phyloP scores from a whole-genome alignment of 2,888 invertebrate species.

The Aricia artaxerxes region DNA sequence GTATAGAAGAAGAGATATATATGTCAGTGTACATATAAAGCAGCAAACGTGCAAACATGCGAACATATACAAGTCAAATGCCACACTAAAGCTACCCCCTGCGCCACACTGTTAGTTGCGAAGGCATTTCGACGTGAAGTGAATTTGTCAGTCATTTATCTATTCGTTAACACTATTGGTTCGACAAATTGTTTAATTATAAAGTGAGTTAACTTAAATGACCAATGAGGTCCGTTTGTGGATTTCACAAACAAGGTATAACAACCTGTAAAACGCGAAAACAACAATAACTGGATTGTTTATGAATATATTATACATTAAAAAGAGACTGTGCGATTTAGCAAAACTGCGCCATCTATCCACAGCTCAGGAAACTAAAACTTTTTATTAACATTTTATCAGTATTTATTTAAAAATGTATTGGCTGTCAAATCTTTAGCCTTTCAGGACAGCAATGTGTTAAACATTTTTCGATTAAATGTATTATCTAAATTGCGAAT shows the following conservation, averaged over 20 bases:
- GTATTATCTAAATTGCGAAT: background rate
- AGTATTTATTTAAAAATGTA: too few species aligned
- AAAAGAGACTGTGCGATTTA: background rate
- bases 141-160: background rate
- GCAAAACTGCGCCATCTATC: background rate
- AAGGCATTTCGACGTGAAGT: constrained; percentile 49
- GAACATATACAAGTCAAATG: background rate
- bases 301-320: background rate
- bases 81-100: constrained; percentile 24
- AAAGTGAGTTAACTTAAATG: background rate
- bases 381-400: too few species aligned
- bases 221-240: background rate
- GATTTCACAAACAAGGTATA: background rate
- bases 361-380: background rate
- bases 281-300: background rate
- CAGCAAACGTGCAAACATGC: constrained; percentile 15
- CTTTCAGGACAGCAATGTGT: background rate
- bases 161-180: too few species aligned
- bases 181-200: background rate
- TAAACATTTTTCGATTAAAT: background rate
- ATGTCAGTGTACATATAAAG: constrained; percentile 7
- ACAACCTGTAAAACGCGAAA: constrained; percentile 36
- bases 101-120: constrained; percentile 55
- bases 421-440: background rate
- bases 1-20: background rate